Percentiles rank a stretch among this genome's conserved stretches.
These are phyloP conservation scores for Pachyuromys duprasi DNA, from an alignment of 2,797 vertebrate genomes.

Conservation along the genomic window DNA sequence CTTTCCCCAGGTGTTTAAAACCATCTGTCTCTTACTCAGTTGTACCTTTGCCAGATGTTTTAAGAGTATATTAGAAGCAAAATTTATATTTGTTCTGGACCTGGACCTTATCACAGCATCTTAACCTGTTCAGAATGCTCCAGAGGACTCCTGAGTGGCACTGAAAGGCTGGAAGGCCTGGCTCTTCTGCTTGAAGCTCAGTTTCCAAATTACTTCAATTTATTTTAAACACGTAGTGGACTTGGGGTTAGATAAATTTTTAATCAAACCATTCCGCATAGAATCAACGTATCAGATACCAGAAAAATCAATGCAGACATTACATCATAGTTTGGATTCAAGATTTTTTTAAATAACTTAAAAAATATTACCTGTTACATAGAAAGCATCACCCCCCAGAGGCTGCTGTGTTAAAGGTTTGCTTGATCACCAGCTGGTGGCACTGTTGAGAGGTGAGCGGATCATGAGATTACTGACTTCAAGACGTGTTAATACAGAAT, in stretches of 20 bases:
- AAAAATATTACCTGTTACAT: neutral
- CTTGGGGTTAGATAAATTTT: conserved; percentile 48
- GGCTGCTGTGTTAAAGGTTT: neutral
- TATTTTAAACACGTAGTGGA: neutral
- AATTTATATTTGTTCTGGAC: conserved; percentile 38
- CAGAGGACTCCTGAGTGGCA: neutral
- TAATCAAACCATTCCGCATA: conserved; percentile 22
- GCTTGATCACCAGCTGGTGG: neutral
- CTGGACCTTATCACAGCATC: neutral
- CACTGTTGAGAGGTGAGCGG: neutral
- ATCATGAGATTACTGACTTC: neutral
- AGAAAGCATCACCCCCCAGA: neutral
- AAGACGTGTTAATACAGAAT: neutral
- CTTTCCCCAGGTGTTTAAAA: conserved; percentile 37
- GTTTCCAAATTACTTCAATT: conserved; percentile 24
- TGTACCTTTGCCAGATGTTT: neutral
- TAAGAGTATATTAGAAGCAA: neutral
- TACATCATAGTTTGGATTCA: neutral
- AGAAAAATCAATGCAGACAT: conserved; percentile 15
- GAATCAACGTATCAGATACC: neutral
- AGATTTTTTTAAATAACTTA: neutral
- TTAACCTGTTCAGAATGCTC: neutral
- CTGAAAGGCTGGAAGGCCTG: neutral
- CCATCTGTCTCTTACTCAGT: conserved; percentile 8
- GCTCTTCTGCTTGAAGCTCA: neutral